Base-by-base conservation (phyloP, 2,888 invertebrate species). In the Germaria angustata region DNA sequence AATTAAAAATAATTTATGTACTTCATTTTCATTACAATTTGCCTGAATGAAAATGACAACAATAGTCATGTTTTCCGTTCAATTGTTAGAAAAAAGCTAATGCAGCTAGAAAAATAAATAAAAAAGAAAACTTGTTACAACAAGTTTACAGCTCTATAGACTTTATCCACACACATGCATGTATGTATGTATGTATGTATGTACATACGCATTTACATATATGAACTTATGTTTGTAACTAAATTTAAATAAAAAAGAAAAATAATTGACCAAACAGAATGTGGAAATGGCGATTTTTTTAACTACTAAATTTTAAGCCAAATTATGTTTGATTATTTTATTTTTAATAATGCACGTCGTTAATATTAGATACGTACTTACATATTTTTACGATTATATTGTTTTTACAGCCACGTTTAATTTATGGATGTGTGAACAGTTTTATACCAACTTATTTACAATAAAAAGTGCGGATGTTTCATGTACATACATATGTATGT, bases 391-490 rank as follows among this genome's bases (percentile, higher is more conserved):
- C 36, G 22, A 11, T 32, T 39, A 32, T 69, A n/a, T n/a, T n/a
- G 32, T 41, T 24, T 55, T 34, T 61, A 32, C 39, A 61, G 49
- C 61, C 51, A 61, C 20, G 15, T n/a, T 63, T 53, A 28, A 49
- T 61, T 61, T 39, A 20, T 28, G 13, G 2, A 20, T 55, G 2
- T 20, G 11, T 41, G 39, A 13, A 34, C 41, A 44, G n/a, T n/a
- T n/a, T n/a, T n/a, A n/a, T 17, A 24, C 6, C 13, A 2, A 20
- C 22, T 7, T 17, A 11, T 11, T 17, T 44, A 32, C 15, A 22
- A 17, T 63, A 63, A 28, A 20, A 57, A 55, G 66, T 59, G 66
- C 66, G 75, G 75, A 76, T 66, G 78, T 75, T 80, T 15, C 6
- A 39, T 4, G 15, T n/a, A n/a, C n/a, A n/a, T n/a, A n/a, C n/a